A percentile compares a stretch with the other conserved stretches of the same genome.
These are phyloP conservation scores for Acrobasis consociella DNA, from an alignment of 2,888 invertebrate genomes.

Conservation along the genomic window DNA sequence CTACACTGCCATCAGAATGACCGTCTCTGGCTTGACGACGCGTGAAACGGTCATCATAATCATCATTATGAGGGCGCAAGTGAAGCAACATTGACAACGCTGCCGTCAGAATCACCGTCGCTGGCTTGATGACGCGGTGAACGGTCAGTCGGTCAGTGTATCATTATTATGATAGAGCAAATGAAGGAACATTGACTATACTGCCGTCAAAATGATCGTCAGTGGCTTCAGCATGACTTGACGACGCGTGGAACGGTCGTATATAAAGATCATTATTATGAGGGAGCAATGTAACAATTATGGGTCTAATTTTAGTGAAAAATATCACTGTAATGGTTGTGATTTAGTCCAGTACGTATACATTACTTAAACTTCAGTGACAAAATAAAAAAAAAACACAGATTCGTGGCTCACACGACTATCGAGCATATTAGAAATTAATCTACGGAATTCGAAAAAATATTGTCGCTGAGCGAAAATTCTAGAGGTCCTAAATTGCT, in stretches of 20 bases:
- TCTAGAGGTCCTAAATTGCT: no score
- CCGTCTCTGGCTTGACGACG: constrained; percentile 65
- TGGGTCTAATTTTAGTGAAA: no score
- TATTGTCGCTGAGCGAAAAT: no score
- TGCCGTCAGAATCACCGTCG: constrained; percentile 51
- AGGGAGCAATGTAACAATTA: constrained; percentile 40
- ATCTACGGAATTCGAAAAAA: no score
- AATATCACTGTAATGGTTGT: no score
- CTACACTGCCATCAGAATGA: constrained; percentile 48
- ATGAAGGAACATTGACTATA: background rate
- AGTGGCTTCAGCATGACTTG: no score
- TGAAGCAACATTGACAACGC: constrained; percentile 48
- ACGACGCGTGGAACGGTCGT: background rate
- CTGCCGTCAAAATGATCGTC: background rate
- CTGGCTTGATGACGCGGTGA: constrained; percentile 59
- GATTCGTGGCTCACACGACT: no score
- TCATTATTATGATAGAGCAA: no score
- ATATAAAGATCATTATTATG: background rate
- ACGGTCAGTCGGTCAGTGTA: constrained; percentile 50
- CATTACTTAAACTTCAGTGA: no score
- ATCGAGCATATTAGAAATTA: no score
- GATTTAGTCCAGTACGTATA: no score
- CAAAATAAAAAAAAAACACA: no score
- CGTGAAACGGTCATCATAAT: constrained; percentile 45
- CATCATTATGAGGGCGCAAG: background rate